Percentiles rank a stretch among this genome's conserved stretches.
These are phyloP conservation scores for Trissolcus japonicus DNA, from an alignment of 2,888 invertebrate genomes.

Conservation along the genomic window DNA sequence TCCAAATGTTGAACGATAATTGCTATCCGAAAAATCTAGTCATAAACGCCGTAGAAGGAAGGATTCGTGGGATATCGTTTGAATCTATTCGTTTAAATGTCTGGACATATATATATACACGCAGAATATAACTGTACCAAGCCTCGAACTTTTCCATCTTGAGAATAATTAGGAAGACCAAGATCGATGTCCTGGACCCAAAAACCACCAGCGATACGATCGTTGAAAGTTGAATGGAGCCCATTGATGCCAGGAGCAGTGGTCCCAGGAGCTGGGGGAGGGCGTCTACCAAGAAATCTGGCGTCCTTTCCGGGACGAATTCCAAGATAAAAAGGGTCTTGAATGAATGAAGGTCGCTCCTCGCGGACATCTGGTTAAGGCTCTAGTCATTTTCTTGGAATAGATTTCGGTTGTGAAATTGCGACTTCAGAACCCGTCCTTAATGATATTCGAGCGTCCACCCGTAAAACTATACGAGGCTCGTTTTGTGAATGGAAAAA, in stretches of 20 bases:
- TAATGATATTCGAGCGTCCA: conserved; percentile 39
- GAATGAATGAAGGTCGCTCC: conserved; percentile 73
- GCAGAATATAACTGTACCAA: conserved; percentile 42
- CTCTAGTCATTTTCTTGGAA: conserved; percentile 55
- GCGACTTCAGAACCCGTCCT: conserved; percentile 32
- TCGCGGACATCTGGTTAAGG: conserved; percentile 52
- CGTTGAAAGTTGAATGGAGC: conserved; percentile 70
- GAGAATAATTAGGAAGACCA: conserved; percentile 75
- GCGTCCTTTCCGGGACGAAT: conserved; percentile 76
- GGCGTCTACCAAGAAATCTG: conserved; percentile 73
- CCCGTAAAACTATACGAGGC: conserved; percentile 5
- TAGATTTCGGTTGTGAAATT: conserved; percentile 46
- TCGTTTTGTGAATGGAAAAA: conserved; percentile 40
- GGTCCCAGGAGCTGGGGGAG: conserved; percentile 55
- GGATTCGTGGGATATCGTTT: conserved; percentile 32
- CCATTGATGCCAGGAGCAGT: conserved; percentile 68
- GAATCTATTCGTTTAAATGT: conserved; percentile 41
- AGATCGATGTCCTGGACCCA: conserved; percentile 72
- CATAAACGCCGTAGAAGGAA: conserved; percentile 34
- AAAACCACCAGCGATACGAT: conserved; percentile 71
- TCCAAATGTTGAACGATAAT: conserved; percentile 42
- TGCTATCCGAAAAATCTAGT: conserved; percentile 40
- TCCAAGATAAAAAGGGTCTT: conserved; percentile 75
- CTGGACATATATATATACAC: conserved; percentile 26
- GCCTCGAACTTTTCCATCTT: conserved; percentile 48